Conservation (phyloP, 2,888 invertebrate species). For the Agonopterix subpropinquella region DNA sequence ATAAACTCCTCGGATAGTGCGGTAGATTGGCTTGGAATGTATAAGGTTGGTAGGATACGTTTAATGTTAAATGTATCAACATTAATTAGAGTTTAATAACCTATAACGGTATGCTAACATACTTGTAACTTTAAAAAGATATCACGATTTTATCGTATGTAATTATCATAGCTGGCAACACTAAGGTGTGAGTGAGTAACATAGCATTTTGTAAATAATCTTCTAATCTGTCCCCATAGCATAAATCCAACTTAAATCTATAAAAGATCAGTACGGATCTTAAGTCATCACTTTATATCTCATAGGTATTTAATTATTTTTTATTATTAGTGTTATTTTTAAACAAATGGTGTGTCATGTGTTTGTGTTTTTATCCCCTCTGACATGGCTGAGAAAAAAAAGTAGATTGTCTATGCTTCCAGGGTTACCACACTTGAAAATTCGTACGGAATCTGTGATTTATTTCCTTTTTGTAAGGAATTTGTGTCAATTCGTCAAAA, state of each 20-base stretch:
- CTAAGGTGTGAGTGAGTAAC: constrained; percentile 24
- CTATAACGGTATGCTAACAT: constrained; percentile 15
- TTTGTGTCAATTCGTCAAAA: constrained; percentile 39
- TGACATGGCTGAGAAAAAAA: constrained; percentile 41
- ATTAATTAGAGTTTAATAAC: constrained; percentile 33
- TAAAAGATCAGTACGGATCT: constrained; percentile 43
- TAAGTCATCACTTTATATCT: constrained; percentile 70
- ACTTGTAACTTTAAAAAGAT: constrained; percentile 10
- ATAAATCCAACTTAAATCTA: constrained; percentile 55
- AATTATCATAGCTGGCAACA: constrained; percentile 4
- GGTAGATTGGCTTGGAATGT: constrained; percentile 18
- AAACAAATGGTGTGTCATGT: constrained; percentile 62
- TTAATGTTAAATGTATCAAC: constrained; percentile 25
- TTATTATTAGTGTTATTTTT: constrained; percentile 59
- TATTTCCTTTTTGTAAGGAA: constrained; percentile 28
- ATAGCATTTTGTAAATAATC: constrained; percentile 68
- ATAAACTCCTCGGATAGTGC: background rate
- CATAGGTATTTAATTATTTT: constrained; percentile 73
- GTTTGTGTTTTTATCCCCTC: constrained; percentile 41
- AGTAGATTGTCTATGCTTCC: constrained; percentile 31
- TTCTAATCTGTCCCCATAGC: constrained; percentile 2
- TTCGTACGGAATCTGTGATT: constrained; percentile 41
- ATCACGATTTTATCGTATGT: constrained; percentile 14
- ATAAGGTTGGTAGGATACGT: constrained; percentile 18
- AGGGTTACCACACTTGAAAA: constrained; percentile 11